phyloP scores from a whole-genome alignment of 2,113 vertebrate species.

The Misgurnus mizolepis region DNA sequence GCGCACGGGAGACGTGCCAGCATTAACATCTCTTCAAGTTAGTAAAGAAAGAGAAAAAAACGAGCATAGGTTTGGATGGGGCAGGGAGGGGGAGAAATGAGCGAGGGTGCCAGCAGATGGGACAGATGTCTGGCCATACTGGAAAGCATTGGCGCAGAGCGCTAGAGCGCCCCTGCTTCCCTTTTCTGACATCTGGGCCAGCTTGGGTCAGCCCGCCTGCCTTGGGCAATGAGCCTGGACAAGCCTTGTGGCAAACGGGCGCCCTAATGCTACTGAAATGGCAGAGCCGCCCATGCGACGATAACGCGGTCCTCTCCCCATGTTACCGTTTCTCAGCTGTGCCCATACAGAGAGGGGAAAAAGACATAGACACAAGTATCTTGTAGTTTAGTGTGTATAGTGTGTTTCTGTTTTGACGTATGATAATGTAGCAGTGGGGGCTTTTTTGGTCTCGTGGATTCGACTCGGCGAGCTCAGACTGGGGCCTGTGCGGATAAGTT shows the following conservation, averaged over 20 bases:
- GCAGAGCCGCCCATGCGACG: conserved; percentile 86
- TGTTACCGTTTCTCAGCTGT: conserved; percentile 80
- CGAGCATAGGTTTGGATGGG: conserved; percentile 42
- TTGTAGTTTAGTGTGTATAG: conserved; percentile 36
- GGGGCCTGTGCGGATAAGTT: conserved; percentile 33
- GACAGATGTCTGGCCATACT: conserved; percentile 95
- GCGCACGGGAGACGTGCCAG: not conserved
- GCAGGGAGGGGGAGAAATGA: conserved; percentile 58
- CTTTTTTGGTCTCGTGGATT: conserved; percentile 17
- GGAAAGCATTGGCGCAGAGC: conserved; percentile 85
- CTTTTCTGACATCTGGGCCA: conserved; percentile 95
- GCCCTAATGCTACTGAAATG: conserved; percentile 85
- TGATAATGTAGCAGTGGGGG: conserved; percentile 29
- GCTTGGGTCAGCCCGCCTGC: conserved; percentile 83
- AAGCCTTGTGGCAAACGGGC: conserved; percentile 86
- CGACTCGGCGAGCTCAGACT: conserved; percentile 36
- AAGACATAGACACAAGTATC: conserved; percentile 65
- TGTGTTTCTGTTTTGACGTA: conserved; percentile 33
- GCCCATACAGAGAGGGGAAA: conserved; percentile 78
- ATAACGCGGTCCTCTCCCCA: conserved; percentile 88
- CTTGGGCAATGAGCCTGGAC: conserved; percentile 86
- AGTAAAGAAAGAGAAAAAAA: conserved; percentile 46
- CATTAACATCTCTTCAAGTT: conserved; percentile 36
- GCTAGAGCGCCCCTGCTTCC: conserved; percentile 81
- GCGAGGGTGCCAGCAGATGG: conserved; percentile 87